Conservation (phyloP, 1,140 invertebrate genomes). For the Papilio machaon region DNA sequence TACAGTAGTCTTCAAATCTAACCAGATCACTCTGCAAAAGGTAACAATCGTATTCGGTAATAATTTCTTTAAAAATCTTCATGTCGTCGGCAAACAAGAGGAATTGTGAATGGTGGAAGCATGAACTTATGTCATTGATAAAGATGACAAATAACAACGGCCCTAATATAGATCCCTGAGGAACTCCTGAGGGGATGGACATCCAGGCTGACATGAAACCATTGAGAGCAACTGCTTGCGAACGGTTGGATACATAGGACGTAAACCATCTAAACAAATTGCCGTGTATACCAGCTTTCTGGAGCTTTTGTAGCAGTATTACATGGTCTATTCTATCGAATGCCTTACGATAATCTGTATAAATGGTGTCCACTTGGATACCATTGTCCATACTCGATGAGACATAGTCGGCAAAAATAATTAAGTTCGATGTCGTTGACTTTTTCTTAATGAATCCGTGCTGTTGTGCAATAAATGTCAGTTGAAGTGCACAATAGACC, state of each 20-base stretch:
- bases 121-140: conserved; percentile 40
- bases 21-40: too few species aligned
- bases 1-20: too few species aligned
- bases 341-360: too few species aligned
- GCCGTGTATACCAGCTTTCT: conserved; percentile 40
- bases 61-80: conserved; percentile 47
- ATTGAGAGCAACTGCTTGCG: conserved; percentile 1
- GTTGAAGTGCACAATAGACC: too few species aligned
- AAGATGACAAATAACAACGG: conserved; percentile 47
- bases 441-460: too few species aligned
- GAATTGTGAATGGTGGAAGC: conserved; percentile 40
- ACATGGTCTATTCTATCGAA: conserved; percentile 35
- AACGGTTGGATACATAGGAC: conserved; percentile 40
- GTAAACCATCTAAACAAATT: conserved; percentile 48
- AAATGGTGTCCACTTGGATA: too few species aligned
- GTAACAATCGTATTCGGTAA: too few species aligned
- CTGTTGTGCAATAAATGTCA: too few species aligned
- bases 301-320: conserved; percentile 37
- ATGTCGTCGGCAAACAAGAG: conserved; percentile 50
- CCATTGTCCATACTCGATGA: too few species aligned
- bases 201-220: too few species aligned
- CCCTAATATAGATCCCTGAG: conserved; percentile 44
- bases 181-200: conserved; percentile 34
- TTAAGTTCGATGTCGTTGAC: too few species aligned
- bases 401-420: too few species aligned